Percentiles rank a stretch among this genome's conserved stretches.
Evolutionary conservation across 2,113 vertebrate genomes (phyloP).

Genomic region (Pithys albifrons): DNA sequence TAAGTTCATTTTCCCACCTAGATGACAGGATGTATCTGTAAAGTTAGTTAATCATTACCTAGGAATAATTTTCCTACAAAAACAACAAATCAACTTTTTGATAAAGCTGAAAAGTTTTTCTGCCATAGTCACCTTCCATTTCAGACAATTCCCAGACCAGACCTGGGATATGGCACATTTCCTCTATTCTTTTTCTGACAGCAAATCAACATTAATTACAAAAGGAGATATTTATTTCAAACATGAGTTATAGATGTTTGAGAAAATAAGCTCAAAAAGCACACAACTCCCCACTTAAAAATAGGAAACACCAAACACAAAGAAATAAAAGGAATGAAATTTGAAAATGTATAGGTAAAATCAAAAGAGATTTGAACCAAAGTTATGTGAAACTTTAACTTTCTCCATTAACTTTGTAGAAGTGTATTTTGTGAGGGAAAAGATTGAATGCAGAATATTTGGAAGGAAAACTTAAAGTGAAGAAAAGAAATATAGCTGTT

Average conservation of each 20-base stretch:
- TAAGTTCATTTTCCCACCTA: neutral
- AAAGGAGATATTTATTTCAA: neutral
- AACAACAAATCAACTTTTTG: accelerated
- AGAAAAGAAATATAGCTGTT: neutral
- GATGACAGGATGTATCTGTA: neutral
- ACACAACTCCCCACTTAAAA: neutral
- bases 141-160: neutral
- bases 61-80: neutral
- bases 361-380: neutral
- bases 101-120: neutral
- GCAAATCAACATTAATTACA: neutral
- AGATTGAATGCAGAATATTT: neutral
- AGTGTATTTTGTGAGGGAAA: neutral
- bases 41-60: neutral
- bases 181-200: neutral
- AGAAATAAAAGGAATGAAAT: neutral
- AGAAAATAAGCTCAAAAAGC: neutral
- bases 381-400: neutral
- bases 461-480: neutral
- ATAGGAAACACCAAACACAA: neutral
- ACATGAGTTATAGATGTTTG: neutral
- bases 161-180: neutral
- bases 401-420: neutral
- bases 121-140: neutral
- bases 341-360: neutral